Evolutionary conservation across 2,797 vertebrate genomes (phyloP), one percentile per base, ranked within the genome.

Genomic region (Megalops cyprinoides): DNA sequence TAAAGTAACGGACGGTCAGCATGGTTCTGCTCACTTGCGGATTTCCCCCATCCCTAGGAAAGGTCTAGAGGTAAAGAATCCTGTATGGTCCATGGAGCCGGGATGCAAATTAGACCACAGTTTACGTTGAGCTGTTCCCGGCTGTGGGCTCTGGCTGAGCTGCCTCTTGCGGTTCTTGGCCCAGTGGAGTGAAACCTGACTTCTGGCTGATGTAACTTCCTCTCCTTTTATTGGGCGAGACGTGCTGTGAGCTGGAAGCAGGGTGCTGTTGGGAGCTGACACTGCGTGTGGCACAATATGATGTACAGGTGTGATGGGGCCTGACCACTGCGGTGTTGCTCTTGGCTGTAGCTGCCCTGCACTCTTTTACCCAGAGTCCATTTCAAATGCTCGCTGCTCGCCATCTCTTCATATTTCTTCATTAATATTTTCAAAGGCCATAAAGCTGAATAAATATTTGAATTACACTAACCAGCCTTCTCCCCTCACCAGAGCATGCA

Each of bases 381-480:
- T 42, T 1, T 37, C 42, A 53, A 73, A n/a, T 8, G 7, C 76
- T 78, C 74, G 78, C 82, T 84, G 7, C n/a, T n/a, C 23, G 31
- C 34, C 39, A 42, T 42, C 51, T 53, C 51, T 85, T 84, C 75
- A n/a, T 44, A 81, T 86, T 84, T 81, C 83, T 83, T 82, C 77
- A 62, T 74, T 75, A 44, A 87, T 74, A 90, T 88, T 91, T 90
- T 92, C 86, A 93, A 88, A 81, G 78, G 67, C 88, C 80, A 82
- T 42, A 81, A 88, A 75, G 85, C 88, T 82, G 88, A 91, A 92
- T 92, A 92, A 89, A 93, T 92, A 92, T 93, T 93, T 90, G 87
- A 88, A 81, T 62, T 85, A 87, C 90, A 91, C 85, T 86, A 89
- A 90, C 85, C 87, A 83, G 44, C 53, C 81, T 81, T 82, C 87